Evolutionary conservation across 2,797 vertebrate species (phyloP).

Genomic region (Eidolon dupreanum): DNA sequence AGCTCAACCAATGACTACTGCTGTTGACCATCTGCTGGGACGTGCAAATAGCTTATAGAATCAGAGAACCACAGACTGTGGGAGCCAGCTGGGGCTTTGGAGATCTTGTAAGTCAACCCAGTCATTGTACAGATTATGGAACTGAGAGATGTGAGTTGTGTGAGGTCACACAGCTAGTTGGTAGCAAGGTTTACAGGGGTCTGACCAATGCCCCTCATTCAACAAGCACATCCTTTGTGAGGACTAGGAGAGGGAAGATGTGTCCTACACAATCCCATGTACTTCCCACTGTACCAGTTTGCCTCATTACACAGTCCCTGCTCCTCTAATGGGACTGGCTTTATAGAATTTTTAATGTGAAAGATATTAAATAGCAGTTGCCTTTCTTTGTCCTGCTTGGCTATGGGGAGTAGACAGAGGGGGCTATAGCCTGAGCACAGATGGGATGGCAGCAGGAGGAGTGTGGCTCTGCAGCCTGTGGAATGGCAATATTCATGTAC

Average conservation of each 20-base stretch:
- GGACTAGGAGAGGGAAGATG: background rate
- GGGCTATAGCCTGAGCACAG: constrained; percentile 64
- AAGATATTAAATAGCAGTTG: constrained; percentile 43
- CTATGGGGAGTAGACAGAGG: constrained; percentile 45
- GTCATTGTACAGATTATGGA: constrained; percentile 37
- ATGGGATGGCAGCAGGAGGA: constrained; percentile 72
- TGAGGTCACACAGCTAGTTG: background rate
- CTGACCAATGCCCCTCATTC: background rate
- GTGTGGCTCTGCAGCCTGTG: constrained; percentile 52
- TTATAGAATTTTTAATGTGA: background rate
- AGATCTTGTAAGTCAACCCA: constrained; percentile 9
- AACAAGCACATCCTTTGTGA: background rate
- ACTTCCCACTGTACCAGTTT: background rate
- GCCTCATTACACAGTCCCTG: background rate
- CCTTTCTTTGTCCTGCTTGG: constrained; percentile 57
- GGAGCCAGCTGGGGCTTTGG: constrained; percentile 21
- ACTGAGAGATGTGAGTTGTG: background rate
- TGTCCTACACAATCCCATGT: background rate
- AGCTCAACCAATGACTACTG: constrained; percentile 44
- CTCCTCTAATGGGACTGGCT: background rate
- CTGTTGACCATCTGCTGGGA: constrained; percentile 66
- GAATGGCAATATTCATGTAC: background rate
- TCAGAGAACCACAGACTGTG: constrained; percentile 40
- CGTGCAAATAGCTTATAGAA: constrained; percentile 37
- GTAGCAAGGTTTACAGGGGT: background rate